Evolutionary conservation across 2,797 vertebrate species (phyloP), one percentile per base, ranked within the genome.

Genomic region (Staurois parvus): DNA sequence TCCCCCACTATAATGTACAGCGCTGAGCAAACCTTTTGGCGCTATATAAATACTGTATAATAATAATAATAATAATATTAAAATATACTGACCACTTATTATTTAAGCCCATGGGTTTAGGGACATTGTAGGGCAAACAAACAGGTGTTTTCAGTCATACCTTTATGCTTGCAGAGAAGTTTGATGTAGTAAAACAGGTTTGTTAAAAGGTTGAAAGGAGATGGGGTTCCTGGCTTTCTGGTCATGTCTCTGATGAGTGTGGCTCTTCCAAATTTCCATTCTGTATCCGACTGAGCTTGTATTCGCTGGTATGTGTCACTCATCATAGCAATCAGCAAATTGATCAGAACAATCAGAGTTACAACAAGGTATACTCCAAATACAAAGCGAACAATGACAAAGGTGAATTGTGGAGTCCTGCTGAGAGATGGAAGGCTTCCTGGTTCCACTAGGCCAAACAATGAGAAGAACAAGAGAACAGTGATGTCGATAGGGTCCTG

Each of bases 271-370:
- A 92, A 93, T 86, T 93, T 92, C 92, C 92, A 93, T 87, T 93
- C 91, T 0, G 85, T 92, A 85, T 93, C 92, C 2, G 92, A 93
- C 81, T 91, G 91, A 12, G 90, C 91, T 87, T 93, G 92, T 87
- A 93, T 93, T 40, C 91, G 84, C 85, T 93, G 92, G 84, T 93
- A 93, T 0, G 92, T 93, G 89, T 93, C 91, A 21, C 91, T 93
- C 92, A 93, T 91, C 92, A 93, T 93, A 28, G 92, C 92, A 10
- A 93, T 93, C 73, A 93, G 87, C n/a, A 93, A 88, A 87, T 93
- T 93, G 83, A 93, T 89, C 64, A 93, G 83, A 45, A 93, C 91
- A 1, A 93, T 92, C 34, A 92, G 86, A 0, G 91, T 93, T 40
- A 93, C 91, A 26, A 93, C 89, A 76, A 92, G 80, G 85, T 93